phyloP scores from a whole-genome alignment of 2,113 vertebrate genomes.

The Atherinomorus stipes region DNA sequence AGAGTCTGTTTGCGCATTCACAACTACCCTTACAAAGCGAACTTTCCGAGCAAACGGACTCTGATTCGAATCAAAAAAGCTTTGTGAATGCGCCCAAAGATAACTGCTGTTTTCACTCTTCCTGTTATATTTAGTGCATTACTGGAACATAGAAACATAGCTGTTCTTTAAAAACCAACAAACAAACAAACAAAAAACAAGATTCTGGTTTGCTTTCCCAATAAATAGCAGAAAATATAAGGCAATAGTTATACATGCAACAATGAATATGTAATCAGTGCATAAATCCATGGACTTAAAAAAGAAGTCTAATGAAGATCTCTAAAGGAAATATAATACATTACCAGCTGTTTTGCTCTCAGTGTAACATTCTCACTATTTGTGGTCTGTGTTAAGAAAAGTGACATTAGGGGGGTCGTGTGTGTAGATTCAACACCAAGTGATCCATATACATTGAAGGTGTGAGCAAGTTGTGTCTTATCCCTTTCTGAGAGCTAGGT shows the following conservation, averaged over 20 bases:
- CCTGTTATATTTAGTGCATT: slow-evolving; percentile 48
- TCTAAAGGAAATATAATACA: too few species aligned
- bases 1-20: too few species aligned
- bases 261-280: slow-evolving; percentile 3
- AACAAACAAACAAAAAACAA: slow-evolving; percentile 77
- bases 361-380: background rate
- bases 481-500: background rate
- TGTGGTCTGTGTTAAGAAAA: background rate
- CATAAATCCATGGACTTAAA: background rate
- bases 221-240: slow-evolving; percentile 42
- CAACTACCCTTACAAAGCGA: too few species aligned
- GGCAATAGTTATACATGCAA: slow-evolving; percentile 16
- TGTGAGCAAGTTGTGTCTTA: slow-evolving; percentile 3
- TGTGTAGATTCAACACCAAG: slow-evolving; percentile 5
- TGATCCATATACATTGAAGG: slow-evolving; percentile 10
- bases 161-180: slow-evolving; percentile 63
- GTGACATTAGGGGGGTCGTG: background rate
- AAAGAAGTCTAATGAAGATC: too few species aligned
- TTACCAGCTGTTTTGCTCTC: too few species aligned
- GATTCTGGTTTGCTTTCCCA: slow-evolving; percentile 63
- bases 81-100: slow-evolving; percentile 38
- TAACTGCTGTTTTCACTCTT: slow-evolving; percentile 38
- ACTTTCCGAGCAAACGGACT: too few species aligned
- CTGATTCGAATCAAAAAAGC: too few species aligned
- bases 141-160: slow-evolving; percentile 57